These are phyloP conservation scores for Megathymus violae DNA, from an alignment of 1,140 invertebrate genomes.

Conservation along the genomic window DNA sequence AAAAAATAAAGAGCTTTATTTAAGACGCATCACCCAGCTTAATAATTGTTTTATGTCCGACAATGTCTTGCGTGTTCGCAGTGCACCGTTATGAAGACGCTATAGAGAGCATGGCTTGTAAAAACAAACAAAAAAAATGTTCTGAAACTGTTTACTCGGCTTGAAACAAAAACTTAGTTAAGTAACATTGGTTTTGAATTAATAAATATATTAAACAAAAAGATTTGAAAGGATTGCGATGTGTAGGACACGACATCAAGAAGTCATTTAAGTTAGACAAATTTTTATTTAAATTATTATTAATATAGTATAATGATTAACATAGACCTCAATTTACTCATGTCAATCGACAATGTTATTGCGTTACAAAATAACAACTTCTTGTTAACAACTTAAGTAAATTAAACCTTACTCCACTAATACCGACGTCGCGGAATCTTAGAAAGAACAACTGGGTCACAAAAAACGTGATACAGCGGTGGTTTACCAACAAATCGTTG, in stretches of 20 bases:
- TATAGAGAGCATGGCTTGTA: background rate
- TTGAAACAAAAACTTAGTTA: too few relatives aligned
- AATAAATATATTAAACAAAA: background rate
- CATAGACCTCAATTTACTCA: too few relatives aligned
- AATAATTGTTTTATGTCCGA: background rate
- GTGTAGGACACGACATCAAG: too few relatives aligned
- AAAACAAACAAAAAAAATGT: too few relatives aligned
- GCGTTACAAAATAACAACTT: too few relatives aligned
- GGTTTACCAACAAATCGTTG: slow-evolving; percentile 9
- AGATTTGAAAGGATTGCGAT: background rate
- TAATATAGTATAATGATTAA: too few relatives aligned
- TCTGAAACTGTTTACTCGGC: too few relatives aligned
- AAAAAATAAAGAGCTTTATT: background rate
- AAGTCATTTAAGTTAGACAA: too few relatives aligned
- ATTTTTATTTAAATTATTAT: too few relatives aligned
- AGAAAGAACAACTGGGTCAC: slow-evolving; percentile 5
- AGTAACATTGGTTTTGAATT: too few relatives aligned
- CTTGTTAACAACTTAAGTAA: background rate
- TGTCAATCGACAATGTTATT: too few relatives aligned
- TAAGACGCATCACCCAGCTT: background rate
- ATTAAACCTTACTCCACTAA: background rate
- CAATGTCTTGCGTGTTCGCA: too few relatives aligned
- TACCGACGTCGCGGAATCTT: background rate
- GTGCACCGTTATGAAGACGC: background rate
- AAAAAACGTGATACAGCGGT: slow-evolving; percentile 1